phyloP scores from a whole-genome alignment of 2,888 invertebrate genomes.

The Lithophane ornitopus region DNA sequence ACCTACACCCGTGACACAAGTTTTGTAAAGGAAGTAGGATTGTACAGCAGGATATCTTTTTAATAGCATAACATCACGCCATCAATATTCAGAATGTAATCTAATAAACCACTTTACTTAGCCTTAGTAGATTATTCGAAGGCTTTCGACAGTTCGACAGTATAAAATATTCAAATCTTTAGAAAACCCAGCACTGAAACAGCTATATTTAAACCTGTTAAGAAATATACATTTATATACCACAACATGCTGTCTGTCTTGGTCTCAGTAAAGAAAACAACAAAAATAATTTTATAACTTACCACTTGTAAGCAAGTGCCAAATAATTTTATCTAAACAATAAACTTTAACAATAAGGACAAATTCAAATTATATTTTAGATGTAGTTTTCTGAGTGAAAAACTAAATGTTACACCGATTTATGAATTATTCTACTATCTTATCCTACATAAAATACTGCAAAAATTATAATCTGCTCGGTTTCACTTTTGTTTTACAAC shows the following conservation, averaged over 20 bases:
- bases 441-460: neutral
- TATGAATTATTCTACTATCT: too few relatives aligned
- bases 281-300: neutral
- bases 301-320: slow-evolving; percentile 9
- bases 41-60: neutral
- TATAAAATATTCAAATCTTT: neutral
- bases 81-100: neutral
- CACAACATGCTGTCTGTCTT: neutral
- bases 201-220: neutral
- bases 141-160: neutral
- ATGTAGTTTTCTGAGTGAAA: neutral
- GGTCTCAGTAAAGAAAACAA: neutral
- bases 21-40: neutral
- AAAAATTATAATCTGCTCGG: slow-evolving; percentile 11
- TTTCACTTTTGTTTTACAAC: slow-evolving; percentile 56
- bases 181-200: neutral
- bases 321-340: neutral
- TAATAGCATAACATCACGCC: neutral
- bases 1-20: neutral
- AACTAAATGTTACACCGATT: neutral
- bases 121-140: neutral
- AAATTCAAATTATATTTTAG: neutral
- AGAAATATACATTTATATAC: too few relatives aligned
- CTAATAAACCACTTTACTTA: neutral
- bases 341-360: neutral